phyloP scores from a whole-genome alignment of 2,888 invertebrate genomes.

The Tineola bisselliella region DNA sequence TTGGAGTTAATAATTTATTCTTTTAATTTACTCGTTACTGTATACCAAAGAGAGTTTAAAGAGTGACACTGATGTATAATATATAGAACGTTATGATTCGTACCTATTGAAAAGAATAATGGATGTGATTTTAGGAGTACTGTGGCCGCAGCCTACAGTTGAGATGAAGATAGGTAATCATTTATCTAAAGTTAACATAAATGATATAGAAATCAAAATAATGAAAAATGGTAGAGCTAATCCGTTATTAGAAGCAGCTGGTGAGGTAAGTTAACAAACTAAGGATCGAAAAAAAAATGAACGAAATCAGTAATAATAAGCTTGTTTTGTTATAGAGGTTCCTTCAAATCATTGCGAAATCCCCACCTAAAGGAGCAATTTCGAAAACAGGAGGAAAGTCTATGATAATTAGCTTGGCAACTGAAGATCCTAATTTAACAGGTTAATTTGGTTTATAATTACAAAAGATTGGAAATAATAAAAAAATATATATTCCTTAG shows the following conservation, averaged over 20 bases:
- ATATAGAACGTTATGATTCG: no score
- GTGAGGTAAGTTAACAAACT: slow-evolving; percentile 26
- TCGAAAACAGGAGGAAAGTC: slow-evolving; percentile 45
- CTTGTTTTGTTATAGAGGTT: slow-evolving; percentile 24
- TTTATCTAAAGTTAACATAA: slow-evolving; percentile 54
- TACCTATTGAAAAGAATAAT: no score
- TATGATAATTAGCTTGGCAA: slow-evolving; percentile 34
- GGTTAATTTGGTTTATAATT: slow-evolving; percentile 26
- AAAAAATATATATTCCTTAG: no score
- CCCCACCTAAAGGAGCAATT: slow-evolving; percentile 34
- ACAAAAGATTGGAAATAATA: no score
- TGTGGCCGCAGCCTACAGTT: slow-evolving; percentile 76
- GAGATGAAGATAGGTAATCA: slow-evolving; percentile 61
- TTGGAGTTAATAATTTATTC: not conserved
- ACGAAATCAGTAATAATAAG: no score
- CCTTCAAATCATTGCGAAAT: slow-evolving; percentile 27
- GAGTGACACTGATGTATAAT: no score
- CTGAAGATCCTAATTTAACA: slow-evolving; percentile 35
- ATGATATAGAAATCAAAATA: slow-evolving; percentile 60
- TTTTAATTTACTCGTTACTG: no score
- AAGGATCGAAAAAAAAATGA: no score
- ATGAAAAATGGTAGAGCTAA: slow-evolving; percentile 34
- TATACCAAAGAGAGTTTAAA: no score
- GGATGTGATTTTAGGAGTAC: slow-evolving; percentile 38
- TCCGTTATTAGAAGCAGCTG: slow-evolving; percentile 36